Evolutionary conservation across 2,113 vertebrate genomes (phyloP).

Genomic region (Halichoeres trimaculatus): DNA sequence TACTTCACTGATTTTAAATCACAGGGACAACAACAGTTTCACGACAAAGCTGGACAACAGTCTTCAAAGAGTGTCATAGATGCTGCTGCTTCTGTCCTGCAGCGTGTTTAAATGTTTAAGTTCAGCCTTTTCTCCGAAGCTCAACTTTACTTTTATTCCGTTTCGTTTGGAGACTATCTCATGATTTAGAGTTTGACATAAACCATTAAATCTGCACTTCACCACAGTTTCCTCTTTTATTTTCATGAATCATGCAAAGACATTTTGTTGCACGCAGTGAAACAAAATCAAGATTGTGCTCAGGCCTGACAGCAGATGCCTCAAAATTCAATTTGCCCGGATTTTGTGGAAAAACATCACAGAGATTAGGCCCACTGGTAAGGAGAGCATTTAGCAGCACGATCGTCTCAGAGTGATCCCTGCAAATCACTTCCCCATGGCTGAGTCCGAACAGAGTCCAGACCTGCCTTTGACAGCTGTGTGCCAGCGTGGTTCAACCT

Average conservation of each 20-base stretch:
- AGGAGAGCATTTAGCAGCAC: slow-evolving; percentile 60
- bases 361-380: slow-evolving; percentile 56
- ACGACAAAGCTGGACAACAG: slow-evolving; percentile 25
- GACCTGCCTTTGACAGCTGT: slow-evolving; percentile 30
- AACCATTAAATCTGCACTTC: slow-evolving; percentile 44
- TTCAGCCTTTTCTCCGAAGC: slow-evolving; percentile 16
- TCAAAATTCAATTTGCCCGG: slow-evolving; percentile 57
- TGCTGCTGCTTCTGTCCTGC: no score
- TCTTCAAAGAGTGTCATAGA: slow-evolving; percentile 36
- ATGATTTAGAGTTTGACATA: slow-evolving; percentile 39
- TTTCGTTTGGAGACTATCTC: slow-evolving; percentile 36
- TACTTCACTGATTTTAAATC: slow-evolving; percentile 43
- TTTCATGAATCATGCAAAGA: slow-evolving; percentile 43
- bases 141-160: slow-evolving; percentile 35
- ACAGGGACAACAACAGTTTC: slow-evolving; percentile 37
- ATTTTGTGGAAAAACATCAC: slow-evolving; percentile 57
- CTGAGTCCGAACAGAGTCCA: neutral
- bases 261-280: slow-evolving; percentile 39
- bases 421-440: slow-evolving; percentile 49
- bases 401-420: slow-evolving; percentile 52
- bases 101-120: slow-evolving; percentile 25
- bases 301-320: slow-evolving; percentile 40
- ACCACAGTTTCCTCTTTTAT: slow-evolving; percentile 29
- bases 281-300: slow-evolving; percentile 43
- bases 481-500: slow-evolving; percentile 4